Conservation (phyloP, 2,797 vertebrate genomes). For the Sebastes diploproa region DNA sequence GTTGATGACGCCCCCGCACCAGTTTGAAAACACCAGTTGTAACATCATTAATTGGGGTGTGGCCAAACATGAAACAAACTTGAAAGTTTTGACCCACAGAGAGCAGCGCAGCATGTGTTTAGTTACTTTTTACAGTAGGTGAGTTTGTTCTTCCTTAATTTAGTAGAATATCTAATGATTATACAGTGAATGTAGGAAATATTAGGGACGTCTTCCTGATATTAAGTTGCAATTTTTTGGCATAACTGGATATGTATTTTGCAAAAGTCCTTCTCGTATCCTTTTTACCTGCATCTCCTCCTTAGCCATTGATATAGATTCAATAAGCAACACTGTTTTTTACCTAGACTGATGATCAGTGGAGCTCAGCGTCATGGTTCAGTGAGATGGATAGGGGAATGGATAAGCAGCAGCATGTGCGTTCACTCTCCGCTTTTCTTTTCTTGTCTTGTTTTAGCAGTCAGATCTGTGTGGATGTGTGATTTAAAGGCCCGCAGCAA, state of each 20-base stretch:
- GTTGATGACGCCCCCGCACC: too few species aligned
- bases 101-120: not conserved
- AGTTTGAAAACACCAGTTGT: not conserved
- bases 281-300: not conserved
- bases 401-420: not conserved
- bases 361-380: not conserved
- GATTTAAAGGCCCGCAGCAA: constrained; percentile 20
- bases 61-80: not conserved
- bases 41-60: not conserved
- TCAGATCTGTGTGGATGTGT: not conserved
- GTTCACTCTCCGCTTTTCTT: not conserved
- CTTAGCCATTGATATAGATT: not conserved
- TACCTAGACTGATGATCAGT: not conserved
- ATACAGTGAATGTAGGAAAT: not conserved
- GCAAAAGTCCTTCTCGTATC: not conserved
- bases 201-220: not conserved
- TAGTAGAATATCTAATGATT: not conserved
- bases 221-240: not conserved
- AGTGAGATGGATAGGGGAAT: not conserved
- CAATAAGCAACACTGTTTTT: not conserved
- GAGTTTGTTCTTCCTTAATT: not conserved
- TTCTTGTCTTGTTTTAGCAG: not conserved
- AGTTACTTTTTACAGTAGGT: not conserved
- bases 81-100: not conserved
- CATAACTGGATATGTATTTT: not conserved